phyloP scores from a whole-genome alignment of 2,888 invertebrate genomes.

The Muschampia plurimacula region DNA sequence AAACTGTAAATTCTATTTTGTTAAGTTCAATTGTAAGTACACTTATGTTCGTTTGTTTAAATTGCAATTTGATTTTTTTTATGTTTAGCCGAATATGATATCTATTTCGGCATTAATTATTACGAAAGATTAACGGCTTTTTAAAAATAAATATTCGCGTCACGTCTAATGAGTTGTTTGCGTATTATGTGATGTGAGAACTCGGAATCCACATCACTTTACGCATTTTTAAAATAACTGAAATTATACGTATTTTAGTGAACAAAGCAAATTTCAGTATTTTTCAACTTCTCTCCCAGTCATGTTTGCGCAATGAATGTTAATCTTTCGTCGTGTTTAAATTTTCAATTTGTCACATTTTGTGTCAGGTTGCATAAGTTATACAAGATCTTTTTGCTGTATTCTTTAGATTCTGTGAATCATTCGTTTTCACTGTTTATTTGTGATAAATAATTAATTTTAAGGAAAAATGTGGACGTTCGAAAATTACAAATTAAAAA shows the following conservation, averaged over 20 bases:
- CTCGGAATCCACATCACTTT: neutral
- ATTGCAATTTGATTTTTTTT: neutral
- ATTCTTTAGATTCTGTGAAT: slow-evolving; percentile 81
- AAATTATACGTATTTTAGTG: neutral
- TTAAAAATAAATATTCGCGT: slow-evolving; percentile 12
- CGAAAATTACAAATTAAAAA: slow-evolving; percentile 60
- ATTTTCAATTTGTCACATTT: slow-evolving; percentile 56
- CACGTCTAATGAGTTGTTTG: slow-evolving; percentile 9
- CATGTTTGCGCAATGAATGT: slow-evolving; percentile 8
- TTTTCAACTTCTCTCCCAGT: neutral
- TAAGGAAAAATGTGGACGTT: slow-evolving; percentile 71
- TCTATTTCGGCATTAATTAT: slow-evolving; percentile 12
- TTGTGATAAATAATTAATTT: slow-evolving; percentile 77
- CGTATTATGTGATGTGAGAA: neutral
- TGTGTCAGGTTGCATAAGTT: slow-evolving; percentile 57
- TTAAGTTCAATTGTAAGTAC: neutral
- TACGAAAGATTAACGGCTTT: slow-evolving; percentile 33
- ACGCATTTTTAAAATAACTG: neutral
- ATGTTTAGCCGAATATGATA: neutral
- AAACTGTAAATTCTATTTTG: slow-evolving; percentile 9
- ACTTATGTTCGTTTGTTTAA: neutral
- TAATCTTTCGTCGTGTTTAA: slow-evolving; percentile 36
- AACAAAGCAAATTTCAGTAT: neutral
- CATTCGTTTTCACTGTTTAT: slow-evolving; percentile 80
- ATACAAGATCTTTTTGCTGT: slow-evolving; percentile 63